Base-by-base conservation (phyloP, 92 coral and sea anemone species). In the Zoanthus solanderi region DNA sequence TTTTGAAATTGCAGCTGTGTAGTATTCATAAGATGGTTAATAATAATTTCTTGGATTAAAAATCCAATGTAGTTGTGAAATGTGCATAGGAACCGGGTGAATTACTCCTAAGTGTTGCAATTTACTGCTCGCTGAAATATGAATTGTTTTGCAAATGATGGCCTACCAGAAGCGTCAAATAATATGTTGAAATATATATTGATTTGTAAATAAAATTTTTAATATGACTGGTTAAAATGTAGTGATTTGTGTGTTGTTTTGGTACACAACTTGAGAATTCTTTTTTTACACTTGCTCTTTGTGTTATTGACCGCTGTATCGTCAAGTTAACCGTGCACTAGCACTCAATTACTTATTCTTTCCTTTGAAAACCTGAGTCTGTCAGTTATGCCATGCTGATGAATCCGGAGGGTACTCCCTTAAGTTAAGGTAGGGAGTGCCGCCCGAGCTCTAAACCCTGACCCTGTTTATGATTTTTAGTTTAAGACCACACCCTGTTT, bases 121-220 rank as follows among this genome's bases (percentile, higher is more conserved):
- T 81, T 81, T 81, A 73, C 75, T 81, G 85, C 73, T 81, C 18
- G 85, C 74, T 63, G 74, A 81, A 81, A 50, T 50, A 65, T 46
- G 75, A 74, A 23, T 81, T 81, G 50, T 81, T 81, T 66, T 53
- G 74, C 85, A 5, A 11, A 67, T 65, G 60, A 63, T 42, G 60
- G 54, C 75, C 75, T 31, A 11, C 57, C 57, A 10, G 15, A 46
- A 57, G 60, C 85, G 9, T 63, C 61, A 48, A 65, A 30, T 45
- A 14, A 46, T 63, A 68, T 81, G 85, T 81, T 81, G 58, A 30
- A 81, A 81, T 50, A 81, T 79, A 79, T 81, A 81, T 81, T 81
- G 85, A 81, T 81, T 81, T 81, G 85, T 81, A 81, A 81, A 81
- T 81, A 81, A 81, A 81, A 42, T 81, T 81, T 81, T 81, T 81